Conservation (phyloP, 2,113 vertebrate species). For the Empidonax alnorum region DNA sequence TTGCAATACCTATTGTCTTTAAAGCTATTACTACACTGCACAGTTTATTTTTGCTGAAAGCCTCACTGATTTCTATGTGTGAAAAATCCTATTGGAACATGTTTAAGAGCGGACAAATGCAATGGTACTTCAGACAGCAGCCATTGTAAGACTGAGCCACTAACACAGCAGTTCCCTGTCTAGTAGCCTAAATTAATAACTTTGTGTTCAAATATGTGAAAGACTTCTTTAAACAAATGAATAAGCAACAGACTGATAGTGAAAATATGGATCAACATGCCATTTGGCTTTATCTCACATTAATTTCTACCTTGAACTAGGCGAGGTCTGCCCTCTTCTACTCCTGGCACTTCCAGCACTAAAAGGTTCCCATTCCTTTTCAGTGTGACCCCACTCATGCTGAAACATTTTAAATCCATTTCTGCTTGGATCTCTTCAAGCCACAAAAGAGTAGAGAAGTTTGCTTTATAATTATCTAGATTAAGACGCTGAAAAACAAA, state of each 20-base stretch:
- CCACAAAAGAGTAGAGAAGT: conserved; percentile 90
- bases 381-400: conserved; percentile 81
- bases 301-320: conserved; percentile 78
- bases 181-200: background rate
- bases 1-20: background rate
- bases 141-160: background rate
- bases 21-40: background rate
- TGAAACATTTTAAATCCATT: conserved; percentile 82
- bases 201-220: background rate
- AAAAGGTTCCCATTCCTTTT: conserved; percentile 80
- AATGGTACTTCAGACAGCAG: background rate
- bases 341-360: conserved; percentile 86
- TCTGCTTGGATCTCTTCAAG: conserved; percentile 90
- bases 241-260: background rate
- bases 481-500: conserved; percentile 77
- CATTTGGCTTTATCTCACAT: background rate
- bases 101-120: background rate
- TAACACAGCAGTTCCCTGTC: background rate
- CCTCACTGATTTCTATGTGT: background rate
- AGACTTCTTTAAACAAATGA: background rate
- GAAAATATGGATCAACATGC: background rate
- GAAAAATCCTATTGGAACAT: background rate
- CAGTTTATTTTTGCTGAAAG: background rate
- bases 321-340: conserved; percentile 84
- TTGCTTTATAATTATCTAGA: conserved; percentile 77